These are phyloP conservation scores for Girardia tigrina DNA, from an alignment of 2,888 invertebrate genomes.

Conservation along the genomic window DNA sequence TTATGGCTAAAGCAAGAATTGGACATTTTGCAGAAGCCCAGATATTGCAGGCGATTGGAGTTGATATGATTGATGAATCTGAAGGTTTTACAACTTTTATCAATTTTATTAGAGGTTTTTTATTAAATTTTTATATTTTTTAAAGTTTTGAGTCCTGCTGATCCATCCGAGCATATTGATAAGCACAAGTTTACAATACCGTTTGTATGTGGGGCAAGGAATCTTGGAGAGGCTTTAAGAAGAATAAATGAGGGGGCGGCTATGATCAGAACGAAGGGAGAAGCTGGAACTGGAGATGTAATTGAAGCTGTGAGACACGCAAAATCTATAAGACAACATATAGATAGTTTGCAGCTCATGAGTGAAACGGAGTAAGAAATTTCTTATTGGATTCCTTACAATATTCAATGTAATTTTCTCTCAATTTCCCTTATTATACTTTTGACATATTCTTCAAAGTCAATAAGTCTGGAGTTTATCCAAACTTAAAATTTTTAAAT, in stretches of 20 bases:
- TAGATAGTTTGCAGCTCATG: constrained; percentile 41
- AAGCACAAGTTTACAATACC: constrained; percentile 43
- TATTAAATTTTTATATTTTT: background rate
- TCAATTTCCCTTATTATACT: too few species aligned
- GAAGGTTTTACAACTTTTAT: constrained; percentile 40
- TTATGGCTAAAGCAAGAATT: constrained; percentile 46
- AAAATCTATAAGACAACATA: constrained; percentile 42
- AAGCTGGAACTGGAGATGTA: constrained; percentile 47
- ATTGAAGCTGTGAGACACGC: constrained; percentile 46
- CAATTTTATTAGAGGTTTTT: background rate
- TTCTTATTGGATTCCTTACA: too few species aligned
- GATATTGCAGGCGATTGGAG: constrained; percentile 45
- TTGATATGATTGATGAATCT: constrained; percentile 48
- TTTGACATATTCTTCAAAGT: too few species aligned
- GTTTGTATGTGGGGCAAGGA: constrained; percentile 46
- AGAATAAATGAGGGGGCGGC: constrained; percentile 45
- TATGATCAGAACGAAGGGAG: constrained; percentile 47
- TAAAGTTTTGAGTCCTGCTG: constrained; percentile 29
- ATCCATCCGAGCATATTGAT: constrained; percentile 29
- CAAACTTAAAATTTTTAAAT: too few species aligned
- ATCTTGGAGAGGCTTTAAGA: constrained; percentile 45
- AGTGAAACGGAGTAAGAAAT: constrained; percentile 40
- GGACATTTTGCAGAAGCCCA: constrained; percentile 47
- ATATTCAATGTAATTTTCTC: too few species aligned
- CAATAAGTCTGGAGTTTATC: too few species aligned